Conservation (phyloP, 2,888 invertebrate genomes). For the Luffia ferchaultella region DNA sequence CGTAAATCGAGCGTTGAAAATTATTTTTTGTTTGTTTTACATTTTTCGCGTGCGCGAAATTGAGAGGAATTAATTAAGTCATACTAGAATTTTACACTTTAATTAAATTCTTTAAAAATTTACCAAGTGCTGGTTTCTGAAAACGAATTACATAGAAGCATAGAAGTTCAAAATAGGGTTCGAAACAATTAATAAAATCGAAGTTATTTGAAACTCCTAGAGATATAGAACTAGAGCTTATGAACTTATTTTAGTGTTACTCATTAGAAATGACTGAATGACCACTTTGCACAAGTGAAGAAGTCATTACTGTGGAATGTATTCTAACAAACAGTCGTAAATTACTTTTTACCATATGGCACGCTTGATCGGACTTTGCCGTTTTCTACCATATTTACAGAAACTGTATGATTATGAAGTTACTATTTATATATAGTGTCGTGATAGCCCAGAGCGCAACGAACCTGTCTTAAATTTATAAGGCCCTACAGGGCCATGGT, state of each 20-base stretch:
- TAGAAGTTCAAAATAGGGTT: too few relatives aligned
- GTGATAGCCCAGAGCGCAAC: too few relatives aligned
- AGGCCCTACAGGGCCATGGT: too few relatives aligned
- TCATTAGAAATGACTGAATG: conserved; percentile 5
- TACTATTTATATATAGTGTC: too few relatives aligned
- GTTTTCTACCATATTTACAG: not conserved
- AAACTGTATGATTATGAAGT: not conserved
- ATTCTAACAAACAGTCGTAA: conserved; percentile 1
- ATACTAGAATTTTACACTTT: not conserved
- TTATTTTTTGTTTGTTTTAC: conserved; percentile 22
- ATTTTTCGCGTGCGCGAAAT: conserved; percentile 27
- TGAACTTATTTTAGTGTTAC: too few relatives aligned
- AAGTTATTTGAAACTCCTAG: too few relatives aligned
- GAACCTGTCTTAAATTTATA: too few relatives aligned
- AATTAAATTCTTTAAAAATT: not conserved
- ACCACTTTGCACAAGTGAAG: conserved; percentile 1
- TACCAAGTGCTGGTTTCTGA: too few relatives aligned
- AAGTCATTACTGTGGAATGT: conserved; percentile 3
- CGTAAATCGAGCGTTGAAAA: conserved; percentile 38
- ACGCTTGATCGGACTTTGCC: not conserved
- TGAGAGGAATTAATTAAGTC: conserved; percentile 40
- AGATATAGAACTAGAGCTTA: too few relatives aligned
- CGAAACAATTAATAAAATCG: too few relatives aligned
- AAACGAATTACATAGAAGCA: too few relatives aligned
- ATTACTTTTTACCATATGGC: not conserved